phyloP scores from a whole-genome alignment of 2,113 vertebrate species.

The Leptobrachium leishanense region DNA sequence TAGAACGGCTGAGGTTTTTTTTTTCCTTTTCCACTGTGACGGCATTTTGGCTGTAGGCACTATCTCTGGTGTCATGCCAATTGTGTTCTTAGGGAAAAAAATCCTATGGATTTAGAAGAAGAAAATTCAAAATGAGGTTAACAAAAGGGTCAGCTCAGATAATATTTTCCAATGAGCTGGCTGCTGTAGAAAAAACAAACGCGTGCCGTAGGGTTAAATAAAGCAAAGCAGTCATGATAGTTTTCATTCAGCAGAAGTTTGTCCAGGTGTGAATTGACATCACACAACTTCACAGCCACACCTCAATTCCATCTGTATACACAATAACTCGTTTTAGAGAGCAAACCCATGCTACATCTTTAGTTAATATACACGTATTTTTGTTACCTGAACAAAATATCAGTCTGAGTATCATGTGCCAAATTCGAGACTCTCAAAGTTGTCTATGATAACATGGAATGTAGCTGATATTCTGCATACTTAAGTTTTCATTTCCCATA shows the following conservation, averaged over 20 bases:
- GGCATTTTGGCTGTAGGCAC: conserved; percentile 16
- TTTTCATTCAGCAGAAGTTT: conserved; percentile 42
- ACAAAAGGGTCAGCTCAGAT: conserved; percentile 11
- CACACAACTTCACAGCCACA: conserved; percentile 11
- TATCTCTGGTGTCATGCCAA: conserved; percentile 37
- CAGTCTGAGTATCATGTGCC: conserved; percentile 1
- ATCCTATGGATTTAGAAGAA: conserved; percentile 30
- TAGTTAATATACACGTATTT: conserved; percentile 1
- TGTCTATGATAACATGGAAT: too few relatives aligned
- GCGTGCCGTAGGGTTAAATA: conserved; percentile 3
- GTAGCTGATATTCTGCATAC: too few relatives aligned
- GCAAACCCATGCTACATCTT: background rate
- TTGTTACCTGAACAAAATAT: conserved; percentile 33
- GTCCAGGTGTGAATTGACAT: conserved; percentile 48
- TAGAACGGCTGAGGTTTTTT: background rate
- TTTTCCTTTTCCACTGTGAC: conserved; percentile 27
- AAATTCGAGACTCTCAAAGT: background rate
- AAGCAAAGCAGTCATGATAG: conserved; percentile 14
- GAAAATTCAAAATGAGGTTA: conserved; percentile 37
- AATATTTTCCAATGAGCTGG: conserved; percentile 40
- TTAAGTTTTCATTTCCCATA: too few relatives aligned
- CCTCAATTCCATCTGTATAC: conserved; percentile 30
- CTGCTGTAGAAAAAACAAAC: conserved; percentile 10
- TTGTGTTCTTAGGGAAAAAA: conserved; percentile 25
- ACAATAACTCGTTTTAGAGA: background rate